phyloP scores from a whole-genome alignment of 1,140 invertebrate genomes.

The Drosophila takahashii region DNA sequence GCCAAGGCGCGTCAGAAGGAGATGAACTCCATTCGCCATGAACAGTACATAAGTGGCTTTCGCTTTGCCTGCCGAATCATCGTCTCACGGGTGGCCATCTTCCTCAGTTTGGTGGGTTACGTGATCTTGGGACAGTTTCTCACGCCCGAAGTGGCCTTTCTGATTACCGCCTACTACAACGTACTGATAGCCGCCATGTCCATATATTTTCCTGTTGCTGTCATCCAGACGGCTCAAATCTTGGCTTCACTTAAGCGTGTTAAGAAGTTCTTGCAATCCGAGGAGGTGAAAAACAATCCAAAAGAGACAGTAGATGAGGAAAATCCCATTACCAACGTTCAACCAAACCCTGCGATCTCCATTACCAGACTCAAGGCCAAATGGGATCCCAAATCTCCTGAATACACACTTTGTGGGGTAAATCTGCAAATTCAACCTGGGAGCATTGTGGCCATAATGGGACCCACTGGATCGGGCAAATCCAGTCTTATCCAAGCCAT shows the following conservation, averaged over 20 bases:
- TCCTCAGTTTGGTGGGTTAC: constrained; percentile 91
- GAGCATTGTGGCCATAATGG: constrained; percentile 88
- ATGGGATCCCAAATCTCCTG: constrained; percentile 83
- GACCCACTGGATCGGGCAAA: constrained; percentile 90
- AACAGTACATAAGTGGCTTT: constrained; percentile 88
- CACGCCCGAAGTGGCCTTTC: constrained; percentile 90
- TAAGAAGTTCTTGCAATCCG: constrained; percentile 89
- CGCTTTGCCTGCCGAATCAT: constrained; percentile 91
- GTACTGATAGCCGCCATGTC: constrained; percentile 90
- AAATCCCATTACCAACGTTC: not conserved
- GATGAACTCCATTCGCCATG: constrained; percentile 86
- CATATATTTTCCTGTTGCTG: constrained; percentile 88
- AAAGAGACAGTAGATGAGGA: not conserved
- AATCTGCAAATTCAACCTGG: constrained; percentile 88
- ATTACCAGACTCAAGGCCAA: constrained; percentile 69
- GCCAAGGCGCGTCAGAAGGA: constrained; percentile 86
- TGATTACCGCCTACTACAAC: constrained; percentile 90
- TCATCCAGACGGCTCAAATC: constrained; percentile 88
- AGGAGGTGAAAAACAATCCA: constrained; percentile 84
- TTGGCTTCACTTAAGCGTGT: constrained; percentile 89
- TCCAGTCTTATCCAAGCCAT: constrained; percentile 93
- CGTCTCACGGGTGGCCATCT: constrained; percentile 91
- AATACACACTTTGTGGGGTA: constrained; percentile 87
- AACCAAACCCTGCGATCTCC: constrained; percentile 26
- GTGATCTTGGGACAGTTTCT: constrained; percentile 87